Evolutionary conservation across 2,888 invertebrate genomes (phyloP), one percentile per base, ranked within the genome.

Genomic region (Bombylius major): DNA sequence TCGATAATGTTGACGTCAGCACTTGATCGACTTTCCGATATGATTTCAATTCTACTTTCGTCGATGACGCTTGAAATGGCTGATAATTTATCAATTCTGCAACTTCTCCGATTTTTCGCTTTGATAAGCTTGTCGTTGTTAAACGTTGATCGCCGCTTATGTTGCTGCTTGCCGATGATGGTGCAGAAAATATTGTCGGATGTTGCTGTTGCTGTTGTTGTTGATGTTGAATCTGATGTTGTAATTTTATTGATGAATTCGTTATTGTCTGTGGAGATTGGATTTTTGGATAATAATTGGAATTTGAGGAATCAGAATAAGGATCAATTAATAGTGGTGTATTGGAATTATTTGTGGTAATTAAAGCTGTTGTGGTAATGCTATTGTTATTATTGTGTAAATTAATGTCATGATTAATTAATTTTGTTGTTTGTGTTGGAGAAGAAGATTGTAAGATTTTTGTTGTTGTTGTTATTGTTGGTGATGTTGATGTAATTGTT

Each of bases 271-370:
- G 58, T 50, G 58, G 36, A 36, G 9, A 36, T 59, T 54, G 58
- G 54, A 51, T 56, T 49, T 59, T 59, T 45, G 58, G 54, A 55
- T 55, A 50, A 55, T 52, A 4, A 45, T 54, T 54, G 56, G 55
- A 53, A 56, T 52, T 42, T 42, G 11, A 42, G 39, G 39, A 42
- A 42, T 42, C 39, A 5, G 4, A 11, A 11, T 11, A 42, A 42
- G 39, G 39, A 42, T 42, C 39, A 11, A 11, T 42, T 9, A 36
- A 36, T 36, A 4, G 9, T 42, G 11, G 8, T 42, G 39, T 42
- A 5, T 8, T 5, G 5, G 11, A 4, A 11, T 42, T 42, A 42
- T 11, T 11, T 11, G 39, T 42, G 11, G 39, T 11, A 11, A 11
- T 23, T 23, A 23, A 23, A 3, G 23, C 23, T 23, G 23, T 23